Base-by-base conservation (phyloP, 2,888 invertebrate species). In the Stenchaetothrips biformis region DNA sequence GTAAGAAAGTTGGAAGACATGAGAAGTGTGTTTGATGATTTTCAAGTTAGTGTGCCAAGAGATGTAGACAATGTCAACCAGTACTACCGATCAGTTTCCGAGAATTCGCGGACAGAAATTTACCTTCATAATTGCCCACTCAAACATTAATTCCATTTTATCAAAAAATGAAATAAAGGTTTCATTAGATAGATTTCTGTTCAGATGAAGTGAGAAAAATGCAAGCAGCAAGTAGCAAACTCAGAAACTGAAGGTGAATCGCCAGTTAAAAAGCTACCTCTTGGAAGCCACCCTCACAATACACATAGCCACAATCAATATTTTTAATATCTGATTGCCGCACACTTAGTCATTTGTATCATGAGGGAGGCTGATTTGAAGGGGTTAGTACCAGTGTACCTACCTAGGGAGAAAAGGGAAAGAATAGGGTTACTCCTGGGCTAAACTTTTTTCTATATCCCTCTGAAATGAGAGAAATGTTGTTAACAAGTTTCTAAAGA, bases 391-490 rank as follows among this genome's bases (percentile, higher is more conserved):
- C n/a, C 25, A 21, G 67, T 74, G 67, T 74, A 74, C 67, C 67
- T 74, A 74, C 67, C 67, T 74, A 74, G 9, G 67, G 67, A 74
- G 67, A 74, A 25, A 74, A 74, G 11, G 67, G 67, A 25, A 74
- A 74, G 25, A 74, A 74, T 21, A 74, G 21, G 25, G 67, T 74
- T 74, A 74, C 67, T 74, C 67, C 67, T 21, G 67, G 67, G 67
- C 67, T 74, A 25, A 74, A 8, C 25, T 74, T 74, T 74, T 74
- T 74, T 74, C 67, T 74, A 74, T 11, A 25, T 25, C 67, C 67
- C 67, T 25, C 67, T 74, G 67, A 25, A 74, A 74, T 74, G 25
- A 74, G 67, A 74, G 67, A 74, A 74, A 74, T 74, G 7, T 74
- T 74, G 7, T 74, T 74, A 74, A 74, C 25, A 74, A 11, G 21